These are phyloP conservation scores for Paramormyrops kingsleyae DNA, from an alignment of 2,113 vertebrate genomes.

Conservation along the genomic window DNA sequence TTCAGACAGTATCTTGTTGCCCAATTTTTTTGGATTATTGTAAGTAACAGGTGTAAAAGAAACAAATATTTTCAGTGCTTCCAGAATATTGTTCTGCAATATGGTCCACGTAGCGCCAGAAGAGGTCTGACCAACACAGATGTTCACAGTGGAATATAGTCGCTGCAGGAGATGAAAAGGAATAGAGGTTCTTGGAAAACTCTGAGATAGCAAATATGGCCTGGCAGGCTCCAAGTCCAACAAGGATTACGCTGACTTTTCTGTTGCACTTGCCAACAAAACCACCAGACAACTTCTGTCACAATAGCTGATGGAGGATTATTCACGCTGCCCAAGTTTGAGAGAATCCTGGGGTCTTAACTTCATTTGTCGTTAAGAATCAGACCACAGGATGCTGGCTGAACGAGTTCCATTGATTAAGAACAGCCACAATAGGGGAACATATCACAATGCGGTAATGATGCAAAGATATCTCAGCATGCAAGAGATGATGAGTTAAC, in stretches of 20 bases:
- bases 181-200: conserved; percentile 23
- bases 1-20: not conserved
- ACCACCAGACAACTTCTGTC: conserved; percentile 20
- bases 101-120: conserved; percentile 15
- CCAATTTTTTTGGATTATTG: not conserved
- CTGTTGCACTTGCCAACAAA: not conserved
- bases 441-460: not conserved
- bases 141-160: conserved; percentile 13
- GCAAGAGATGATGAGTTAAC: not conserved
- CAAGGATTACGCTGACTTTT: not conserved
- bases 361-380: not conserved
- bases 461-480: not conserved
- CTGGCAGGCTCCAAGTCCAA: conserved; percentile 33
- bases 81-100: conserved; percentile 9
- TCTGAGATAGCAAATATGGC: conserved; percentile 42
- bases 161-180: not conserved
- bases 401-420: not conserved
- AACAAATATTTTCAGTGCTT: not conserved
- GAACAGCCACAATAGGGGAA: not conserved
- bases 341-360: not conserved
- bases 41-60: not conserved
- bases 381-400: not conserved
- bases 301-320: not conserved
- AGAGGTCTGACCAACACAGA: conserved; percentile 7
- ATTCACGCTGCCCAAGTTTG: not conserved